Evolutionary conservation across 1,140 invertebrate genomes (phyloP).

Genomic region (Macrocentrus cingulum): DNA sequence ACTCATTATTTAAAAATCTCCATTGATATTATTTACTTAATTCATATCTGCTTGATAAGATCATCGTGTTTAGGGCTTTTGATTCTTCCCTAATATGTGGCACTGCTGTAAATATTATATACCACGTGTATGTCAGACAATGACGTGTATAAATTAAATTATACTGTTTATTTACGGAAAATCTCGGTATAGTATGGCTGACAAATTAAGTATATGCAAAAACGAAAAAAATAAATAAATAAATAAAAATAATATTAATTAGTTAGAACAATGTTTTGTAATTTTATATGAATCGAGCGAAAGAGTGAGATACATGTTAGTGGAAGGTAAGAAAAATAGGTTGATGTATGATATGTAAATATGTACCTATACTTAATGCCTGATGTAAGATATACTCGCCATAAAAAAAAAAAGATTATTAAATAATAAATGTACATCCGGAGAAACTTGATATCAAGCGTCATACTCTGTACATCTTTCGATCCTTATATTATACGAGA

Average conservation of each 20-base stretch:
- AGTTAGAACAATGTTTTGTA: conserved; percentile 56
- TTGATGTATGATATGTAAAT: conserved; percentile 59
- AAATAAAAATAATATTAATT: conserved; percentile 28
- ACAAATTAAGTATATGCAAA: no score
- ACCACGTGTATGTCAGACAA: conserved; percentile 14
- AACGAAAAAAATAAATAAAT: conserved; percentile 4
- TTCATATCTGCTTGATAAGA: conserved; percentile 26
- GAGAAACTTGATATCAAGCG: conserved; percentile 32
- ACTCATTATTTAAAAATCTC: conserved; percentile 35
- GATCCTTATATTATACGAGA: conserved; percentile 25
- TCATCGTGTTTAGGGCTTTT: conserved; percentile 17
- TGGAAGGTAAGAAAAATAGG: conserved; percentile 28
- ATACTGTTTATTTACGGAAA: no score
- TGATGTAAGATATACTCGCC: conserved; percentile 57
- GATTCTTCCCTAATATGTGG: conserved; percentile 8
- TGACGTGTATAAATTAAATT: no score
- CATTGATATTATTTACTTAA: conserved; percentile 31
- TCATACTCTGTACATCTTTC: conserved; percentile 8
- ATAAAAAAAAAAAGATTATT: conserved; percentile 27
- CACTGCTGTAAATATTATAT: conserved; percentile 28
- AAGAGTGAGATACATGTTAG: conserved; percentile 30
- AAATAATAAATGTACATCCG: conserved; percentile 28
- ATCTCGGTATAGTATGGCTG: no score
- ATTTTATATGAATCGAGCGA: conserved; percentile 47
- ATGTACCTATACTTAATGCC: conserved; percentile 57